Evolutionary conservation across 2,113 vertebrate genomes (phyloP).

Genomic region (Pomatorhinus ruficollis): DNA sequence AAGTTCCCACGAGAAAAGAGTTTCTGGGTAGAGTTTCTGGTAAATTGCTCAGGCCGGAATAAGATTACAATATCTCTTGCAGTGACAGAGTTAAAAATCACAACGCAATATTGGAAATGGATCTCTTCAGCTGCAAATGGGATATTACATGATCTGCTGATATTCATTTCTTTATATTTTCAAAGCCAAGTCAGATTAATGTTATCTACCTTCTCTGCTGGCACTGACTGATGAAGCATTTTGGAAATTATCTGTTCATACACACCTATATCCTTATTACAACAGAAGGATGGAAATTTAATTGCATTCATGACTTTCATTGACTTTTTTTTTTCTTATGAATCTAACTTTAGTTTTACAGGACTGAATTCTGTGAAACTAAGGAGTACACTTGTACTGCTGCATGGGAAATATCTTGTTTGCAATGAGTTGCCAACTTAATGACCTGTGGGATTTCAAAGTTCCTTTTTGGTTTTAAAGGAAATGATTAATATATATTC

Average conservation of each 20-base stretch:
- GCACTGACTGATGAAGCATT: background rate
- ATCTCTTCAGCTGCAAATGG: background rate
- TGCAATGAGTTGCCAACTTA: conserved; percentile 68
- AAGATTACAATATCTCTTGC: background rate
- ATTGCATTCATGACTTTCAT: background rate
- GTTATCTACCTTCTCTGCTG: background rate
- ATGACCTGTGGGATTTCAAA: conserved; percentile 66
- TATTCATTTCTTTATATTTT: background rate
- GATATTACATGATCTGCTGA: background rate
- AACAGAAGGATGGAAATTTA: background rate
- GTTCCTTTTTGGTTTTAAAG: conserved; percentile 66
- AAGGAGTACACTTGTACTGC: conserved; percentile 20
- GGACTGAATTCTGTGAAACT: conserved; percentile 9
- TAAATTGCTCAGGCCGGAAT: background rate
- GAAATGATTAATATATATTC: conserved; percentile 67
- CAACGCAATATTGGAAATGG: background rate
- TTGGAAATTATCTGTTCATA: background rate
- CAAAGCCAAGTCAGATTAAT: background rate
- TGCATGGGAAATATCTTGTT: conserved; percentile 66
- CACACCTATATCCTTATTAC: background rate
- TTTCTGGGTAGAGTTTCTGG: conserved; percentile 14
- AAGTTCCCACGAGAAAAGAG: background rate
- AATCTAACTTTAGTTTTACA: conserved; percentile 17
- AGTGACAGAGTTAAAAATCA: background rate
- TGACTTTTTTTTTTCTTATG: background rate